Conservation (phyloP, 2,888 invertebrate genomes). For the Lithophane socia region DNA sequence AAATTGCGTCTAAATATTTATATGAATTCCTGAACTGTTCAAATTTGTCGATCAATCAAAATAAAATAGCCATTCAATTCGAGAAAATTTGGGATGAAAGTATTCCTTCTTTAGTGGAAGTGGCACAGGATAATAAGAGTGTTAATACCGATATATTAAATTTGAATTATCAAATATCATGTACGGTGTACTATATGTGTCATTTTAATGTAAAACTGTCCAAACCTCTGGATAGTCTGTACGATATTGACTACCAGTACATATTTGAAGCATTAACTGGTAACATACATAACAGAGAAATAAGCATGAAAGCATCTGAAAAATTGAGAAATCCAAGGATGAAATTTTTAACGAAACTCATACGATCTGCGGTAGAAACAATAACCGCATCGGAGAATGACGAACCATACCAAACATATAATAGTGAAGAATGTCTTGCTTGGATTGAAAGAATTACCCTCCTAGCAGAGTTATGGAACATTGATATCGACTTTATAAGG, state of each 20-base stretch:
- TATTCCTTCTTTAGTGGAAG: slow-evolving; percentile 93
- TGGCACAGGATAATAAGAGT: slow-evolving; percentile 94
- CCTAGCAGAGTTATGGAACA: slow-evolving; percentile 94
- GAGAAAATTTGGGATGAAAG: slow-evolving; percentile 93
- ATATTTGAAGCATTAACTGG: slow-evolving; percentile 88
- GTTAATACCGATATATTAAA: slow-evolving; percentile 94
- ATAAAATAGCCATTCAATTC: slow-evolving; percentile 84
- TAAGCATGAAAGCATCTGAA: slow-evolving; percentile 92
- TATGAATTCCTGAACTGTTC: slow-evolving; percentile 84
- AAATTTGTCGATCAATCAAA: slow-evolving; percentile 79
- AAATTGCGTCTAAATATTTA: slow-evolving; percentile 86
- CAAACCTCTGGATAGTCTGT: slow-evolving; percentile 94
- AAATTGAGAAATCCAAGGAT: slow-evolving; percentile 92
- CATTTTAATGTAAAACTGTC: slow-evolving; percentile 93
- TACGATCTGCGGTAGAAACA: slow-evolving; percentile 93
- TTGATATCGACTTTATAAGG: slow-evolving; percentile 93
- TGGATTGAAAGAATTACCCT: slow-evolving; percentile 94
- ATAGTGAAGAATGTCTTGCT: slow-evolving; percentile 81
- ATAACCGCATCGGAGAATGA: slow-evolving; percentile 91
- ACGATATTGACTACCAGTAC: slow-evolving; percentile 93
- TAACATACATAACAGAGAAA: slow-evolving; percentile 86
- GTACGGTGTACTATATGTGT: slow-evolving; percentile 94
- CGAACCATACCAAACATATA: slow-evolving; percentile 84
- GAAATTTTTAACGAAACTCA: slow-evolving; percentile 93
- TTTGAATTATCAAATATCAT: slow-evolving; percentile 95